Conservation (phyloP, 2,888 invertebrate species). For the Odontocolon sp. region DNA sequence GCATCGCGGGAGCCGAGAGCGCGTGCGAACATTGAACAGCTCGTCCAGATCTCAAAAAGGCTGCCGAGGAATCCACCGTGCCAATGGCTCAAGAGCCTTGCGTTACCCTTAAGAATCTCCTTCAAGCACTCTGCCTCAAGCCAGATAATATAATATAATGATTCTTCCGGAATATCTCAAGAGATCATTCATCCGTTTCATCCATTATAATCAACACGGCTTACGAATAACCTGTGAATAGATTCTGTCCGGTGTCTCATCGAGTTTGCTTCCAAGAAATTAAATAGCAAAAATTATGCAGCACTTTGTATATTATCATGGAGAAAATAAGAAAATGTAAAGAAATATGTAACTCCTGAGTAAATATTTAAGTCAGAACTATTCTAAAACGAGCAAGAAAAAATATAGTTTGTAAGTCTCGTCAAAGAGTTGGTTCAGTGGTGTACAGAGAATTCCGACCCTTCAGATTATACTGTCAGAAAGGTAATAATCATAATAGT, state of each 20-base stretch:
- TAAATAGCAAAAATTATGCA: neutral
- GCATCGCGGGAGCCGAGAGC: conserved; percentile 60
- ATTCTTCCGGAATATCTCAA: conserved; percentile 48
- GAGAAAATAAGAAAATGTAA: neutral
- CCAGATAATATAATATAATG: conserved; percentile 54
- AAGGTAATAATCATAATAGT: conserved; percentile 11
- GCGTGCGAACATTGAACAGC: conserved; percentile 57
- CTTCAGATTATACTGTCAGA: neutral
- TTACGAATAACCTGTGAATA: conserved; percentile 21
- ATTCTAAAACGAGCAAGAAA: too few relatives aligned
- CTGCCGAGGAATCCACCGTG: conserved; percentile 45
- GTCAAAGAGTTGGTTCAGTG: too few relatives aligned
- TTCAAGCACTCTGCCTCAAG: conserved; percentile 33
- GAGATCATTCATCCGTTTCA: conserved; percentile 45
- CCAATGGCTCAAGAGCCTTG: conserved; percentile 33
- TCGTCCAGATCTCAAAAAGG: conserved; percentile 48
- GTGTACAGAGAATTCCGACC: neutral
- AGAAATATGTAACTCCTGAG: too few relatives aligned
- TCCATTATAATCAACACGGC: conserved; percentile 24
- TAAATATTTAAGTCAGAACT: too few relatives aligned
- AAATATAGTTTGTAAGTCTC: too few relatives aligned
- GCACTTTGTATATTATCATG: neutral
- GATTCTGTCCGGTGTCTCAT: neutral
- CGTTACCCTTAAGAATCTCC: conserved; percentile 51
- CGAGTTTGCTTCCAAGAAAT: neutral